These are phyloP conservation scores for Phataginus tetradactyla DNA, from an alignment of 2,797 vertebrate species.

Conservation along the genomic window DNA sequence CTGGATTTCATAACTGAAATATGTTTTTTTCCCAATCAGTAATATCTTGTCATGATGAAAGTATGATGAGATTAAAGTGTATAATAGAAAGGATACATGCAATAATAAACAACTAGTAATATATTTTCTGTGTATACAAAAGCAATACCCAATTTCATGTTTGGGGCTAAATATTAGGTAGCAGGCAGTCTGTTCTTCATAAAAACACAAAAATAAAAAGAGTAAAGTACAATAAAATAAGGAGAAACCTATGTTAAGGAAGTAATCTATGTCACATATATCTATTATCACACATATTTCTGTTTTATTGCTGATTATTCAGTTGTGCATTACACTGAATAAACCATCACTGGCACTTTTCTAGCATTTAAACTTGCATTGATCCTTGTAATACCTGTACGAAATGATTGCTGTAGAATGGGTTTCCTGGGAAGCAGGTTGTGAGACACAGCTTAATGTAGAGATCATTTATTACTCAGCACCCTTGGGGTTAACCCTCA, in stretches of 20 bases:
- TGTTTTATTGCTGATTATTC: neutral
- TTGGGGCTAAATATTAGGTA: neutral
- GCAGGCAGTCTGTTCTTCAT: neutral
- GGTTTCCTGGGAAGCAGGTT: neutral
- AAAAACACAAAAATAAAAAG: neutral
- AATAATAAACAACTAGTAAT: neutral
- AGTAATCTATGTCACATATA: neutral
- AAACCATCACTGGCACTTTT: neutral
- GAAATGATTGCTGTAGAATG: neutral
- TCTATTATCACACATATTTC: neutral
- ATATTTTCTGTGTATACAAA: neutral
- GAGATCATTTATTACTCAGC: neutral
- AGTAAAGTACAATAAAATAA: neutral
- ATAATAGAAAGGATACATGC: neutral
- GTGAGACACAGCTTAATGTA: neutral
- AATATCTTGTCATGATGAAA: neutral
- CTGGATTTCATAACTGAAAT: neutral
- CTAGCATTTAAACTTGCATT: neutral
- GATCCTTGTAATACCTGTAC: neutral
- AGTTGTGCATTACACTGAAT: neutral
- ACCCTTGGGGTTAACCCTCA: neutral
- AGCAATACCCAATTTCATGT: neutral
- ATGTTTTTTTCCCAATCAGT: neutral
- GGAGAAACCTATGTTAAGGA: neutral
- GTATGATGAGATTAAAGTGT: neutral